Percentiles rank a stretch among this genome's conserved stretches.
phyloP scores from a whole-genome alignment of 2,888 invertebrate genomes.

The Athalia circularis region DNA sequence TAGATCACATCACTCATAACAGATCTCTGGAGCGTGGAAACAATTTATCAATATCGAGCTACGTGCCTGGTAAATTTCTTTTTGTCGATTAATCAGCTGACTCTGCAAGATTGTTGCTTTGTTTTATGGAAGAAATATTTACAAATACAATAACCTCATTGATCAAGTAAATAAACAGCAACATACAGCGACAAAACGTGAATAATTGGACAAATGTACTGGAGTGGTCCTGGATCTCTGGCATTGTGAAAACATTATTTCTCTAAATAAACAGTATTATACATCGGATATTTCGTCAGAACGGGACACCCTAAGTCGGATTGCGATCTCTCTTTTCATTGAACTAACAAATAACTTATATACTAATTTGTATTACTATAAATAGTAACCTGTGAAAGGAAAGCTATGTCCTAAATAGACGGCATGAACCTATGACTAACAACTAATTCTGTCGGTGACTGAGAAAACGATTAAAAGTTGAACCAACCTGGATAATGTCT shows the following conservation, averaged over 20 bases:
- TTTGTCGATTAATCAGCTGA: slow-evolving; percentile 14
- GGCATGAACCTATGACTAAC: slow-evolving; percentile 66
- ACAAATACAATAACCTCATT: slow-evolving; percentile 30
- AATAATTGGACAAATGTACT: slow-evolving; percentile 19
- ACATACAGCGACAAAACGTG: slow-evolving; percentile 14
- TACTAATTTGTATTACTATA: slow-evolving; percentile 61
- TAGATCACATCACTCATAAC: slow-evolving; percentile 2
- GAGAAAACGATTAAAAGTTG: slow-evolving; percentile 57
- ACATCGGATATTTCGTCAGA: slow-evolving; percentile 2
- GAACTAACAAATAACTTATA: slow-evolving; percentile 63
- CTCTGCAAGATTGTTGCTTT: slow-evolving; percentile 7
- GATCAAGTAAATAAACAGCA: slow-evolving; percentile 12
- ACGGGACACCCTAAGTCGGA: slow-evolving; percentile 49
- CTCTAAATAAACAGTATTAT: slow-evolving; percentile 6
- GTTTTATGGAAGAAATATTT: slow-evolving; percentile 29
- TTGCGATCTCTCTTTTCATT: slow-evolving; percentile 54
- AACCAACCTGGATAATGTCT: slow-evolving; percentile 50
- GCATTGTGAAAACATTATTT: not conserved
- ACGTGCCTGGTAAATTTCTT: not conserved
- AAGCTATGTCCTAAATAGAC: slow-evolving; percentile 63
- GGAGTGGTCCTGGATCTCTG: slow-evolving; percentile 19
- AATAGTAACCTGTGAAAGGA: slow-evolving; percentile 64
- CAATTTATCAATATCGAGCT: slow-evolving; percentile 19
- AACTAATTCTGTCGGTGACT: slow-evolving; percentile 62
- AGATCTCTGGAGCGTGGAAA: slow-evolving; percentile 1